Evolutionary conservation across 2,797 vertebrate genomes (phyloP), one percentile per base, ranked within the genome.

Genomic region (Remorina albescens): DNA sequence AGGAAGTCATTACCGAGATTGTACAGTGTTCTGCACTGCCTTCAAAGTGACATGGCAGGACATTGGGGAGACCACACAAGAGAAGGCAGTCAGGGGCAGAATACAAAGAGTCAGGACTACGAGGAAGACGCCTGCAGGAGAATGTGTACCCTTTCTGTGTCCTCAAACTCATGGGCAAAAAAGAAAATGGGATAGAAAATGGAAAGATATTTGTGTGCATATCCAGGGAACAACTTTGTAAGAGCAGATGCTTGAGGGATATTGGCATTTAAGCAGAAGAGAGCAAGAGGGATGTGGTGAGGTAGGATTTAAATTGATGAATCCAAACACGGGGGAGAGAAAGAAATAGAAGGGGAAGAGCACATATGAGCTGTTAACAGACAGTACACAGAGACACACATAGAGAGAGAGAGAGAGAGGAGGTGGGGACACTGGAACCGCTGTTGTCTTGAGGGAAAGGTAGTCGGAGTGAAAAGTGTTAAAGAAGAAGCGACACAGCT

Each of bases 141-240:
- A 84, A 85, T 75, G 77, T 78, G 64, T 83, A 82, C 79, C 80
- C 78, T 87, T 46, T 68, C 75, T 49, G 63, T 89, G 85, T 80
- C 84, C 73, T 87, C 68, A 77, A 83, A 82, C 80, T 89, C 82
- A 83, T 83, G 81, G 79, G 76, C 79, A 84, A 57, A 76, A 76
- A 78, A 64, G 68, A 84, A 75, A 86, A 81, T 79, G 57, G 79
- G 71, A 71, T 83, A 51, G 64, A 74, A 87, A 87, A 87, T 76
- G 56, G 41, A 81, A 77, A 69, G 16, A 65, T 68, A 77, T 86
- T 76, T 85, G 74, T 75, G 72, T 63, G 64, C 37, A 64, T 68
- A 74, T 69, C 36, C 50, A 73, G 36, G 25, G 58, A 76, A 44
- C 42, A 81, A 61, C 36, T 74, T 57, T 13, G 25, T 46, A 41